A percentile compares a stretch with the other conserved stretches of the same genome.
phyloP scores from a whole-genome alignment of 2,888 invertebrate genomes.

The Danaus chrysippus region DNA sequence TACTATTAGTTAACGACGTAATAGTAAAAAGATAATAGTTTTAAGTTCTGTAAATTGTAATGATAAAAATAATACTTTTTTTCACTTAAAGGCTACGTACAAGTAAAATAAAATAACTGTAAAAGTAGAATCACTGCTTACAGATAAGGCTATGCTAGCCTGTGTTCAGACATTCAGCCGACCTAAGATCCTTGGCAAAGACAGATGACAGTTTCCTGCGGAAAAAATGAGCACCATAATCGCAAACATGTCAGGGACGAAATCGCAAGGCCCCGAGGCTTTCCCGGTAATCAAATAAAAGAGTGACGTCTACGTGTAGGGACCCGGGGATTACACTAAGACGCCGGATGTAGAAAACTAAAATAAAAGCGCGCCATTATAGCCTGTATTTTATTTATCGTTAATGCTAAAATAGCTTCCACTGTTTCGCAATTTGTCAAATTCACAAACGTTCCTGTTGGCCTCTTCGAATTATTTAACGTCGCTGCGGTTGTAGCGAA shows the following conservation, averaged over 20 bases:
- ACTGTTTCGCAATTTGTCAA: conserved; percentile 27
- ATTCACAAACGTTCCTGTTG: conserved; percentile 9
- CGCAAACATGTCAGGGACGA: conserved; percentile 34
- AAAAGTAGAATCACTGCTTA: no score
- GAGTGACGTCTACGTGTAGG: conserved; percentile 32
- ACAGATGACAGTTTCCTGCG: conserved; percentile 30
- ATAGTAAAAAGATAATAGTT: not conserved
- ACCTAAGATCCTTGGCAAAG: conserved; percentile 15
- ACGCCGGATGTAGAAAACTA: conserved; percentile 22
- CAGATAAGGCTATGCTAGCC: not conserved
- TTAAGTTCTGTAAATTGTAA: not conserved
- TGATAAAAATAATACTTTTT: not conserved
- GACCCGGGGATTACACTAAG: conserved; percentile 32
- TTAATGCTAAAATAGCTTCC: conserved; percentile 26
- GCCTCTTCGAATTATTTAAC: conserved; percentile 15
- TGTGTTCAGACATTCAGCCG: conserved; percentile 4
- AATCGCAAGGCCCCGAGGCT: conserved; percentile 26
- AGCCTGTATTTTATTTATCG: conserved; percentile 27
- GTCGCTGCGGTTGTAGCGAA: conserved; percentile 5
- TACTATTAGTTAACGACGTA: no score
- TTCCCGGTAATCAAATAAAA: conserved; percentile 33
- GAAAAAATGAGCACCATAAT: conserved; percentile 33
- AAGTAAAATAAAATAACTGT: no score
- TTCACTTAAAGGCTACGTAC: not conserved
- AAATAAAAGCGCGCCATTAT: conserved; percentile 17